phyloP scores from a whole-genome alignment of 2,113 vertebrate species.

The Prunella fulvescens region DNA sequence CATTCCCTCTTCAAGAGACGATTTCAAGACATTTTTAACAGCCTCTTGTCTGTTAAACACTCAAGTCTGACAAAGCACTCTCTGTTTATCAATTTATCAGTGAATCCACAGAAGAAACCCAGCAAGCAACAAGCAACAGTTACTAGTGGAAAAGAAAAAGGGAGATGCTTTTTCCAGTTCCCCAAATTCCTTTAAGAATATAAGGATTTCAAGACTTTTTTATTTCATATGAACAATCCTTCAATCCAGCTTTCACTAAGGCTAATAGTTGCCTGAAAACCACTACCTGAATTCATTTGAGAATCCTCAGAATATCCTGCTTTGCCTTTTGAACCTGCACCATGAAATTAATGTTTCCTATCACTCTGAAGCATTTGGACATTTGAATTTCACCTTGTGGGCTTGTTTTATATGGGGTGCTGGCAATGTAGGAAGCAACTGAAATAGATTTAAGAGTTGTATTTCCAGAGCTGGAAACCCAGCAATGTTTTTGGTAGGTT shows the following conservation, averaged over 20 bases:
- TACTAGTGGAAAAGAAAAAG: not conserved
- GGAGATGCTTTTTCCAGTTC: not conserved
- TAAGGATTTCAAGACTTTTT: not conserved
- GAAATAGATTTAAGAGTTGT: not conserved
- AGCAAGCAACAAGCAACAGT: not conserved
- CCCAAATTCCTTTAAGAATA: not conserved
- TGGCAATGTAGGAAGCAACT: not conserved
- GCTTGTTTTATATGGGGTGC: not conserved
- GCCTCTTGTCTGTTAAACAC: too few species aligned
- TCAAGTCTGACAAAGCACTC: not conserved
- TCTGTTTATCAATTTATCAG: not conserved
- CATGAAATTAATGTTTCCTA: not conserved
- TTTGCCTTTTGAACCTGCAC: not conserved
- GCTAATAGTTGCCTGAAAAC: not conserved
- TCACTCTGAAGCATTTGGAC: not conserved
- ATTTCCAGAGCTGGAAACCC: not conserved
- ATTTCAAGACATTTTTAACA: not conserved
- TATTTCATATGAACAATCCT: not conserved
- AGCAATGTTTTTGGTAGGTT: not conserved
- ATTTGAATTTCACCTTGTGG: not conserved
- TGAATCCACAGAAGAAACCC: not conserved
- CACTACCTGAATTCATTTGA: not conserved
- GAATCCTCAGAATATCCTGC: not conserved
- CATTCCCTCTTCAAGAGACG: rapidly evolving
- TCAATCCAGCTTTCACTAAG: not conserved